Base-by-base conservation (phyloP, 2,113 vertebrate genomes). In the Eira barbara region DNA sequence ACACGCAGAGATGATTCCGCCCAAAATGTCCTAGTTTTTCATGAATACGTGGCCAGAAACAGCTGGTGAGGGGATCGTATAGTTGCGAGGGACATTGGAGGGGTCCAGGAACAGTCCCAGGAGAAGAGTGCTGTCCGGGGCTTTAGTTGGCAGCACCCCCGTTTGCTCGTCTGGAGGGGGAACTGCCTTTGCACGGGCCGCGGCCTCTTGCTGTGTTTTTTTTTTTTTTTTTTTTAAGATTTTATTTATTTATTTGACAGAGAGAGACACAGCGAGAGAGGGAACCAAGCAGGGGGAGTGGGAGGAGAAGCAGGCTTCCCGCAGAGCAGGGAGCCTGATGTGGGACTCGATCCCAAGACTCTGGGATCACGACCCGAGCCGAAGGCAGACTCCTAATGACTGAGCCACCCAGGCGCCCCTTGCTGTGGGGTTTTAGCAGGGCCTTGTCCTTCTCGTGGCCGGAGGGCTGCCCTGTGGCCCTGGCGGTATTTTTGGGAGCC, bases 101-200 rank as follows among this genome's bases (percentile, higher is more conserved):
- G 73, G 25, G 47, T 57, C 74, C 18, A 2, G 27, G 17, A 11
- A 2, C 15, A 3, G 18, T 34, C 47, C 17, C 29, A 29, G 42
- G 27, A 23, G 36, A 15, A 7, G 1, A 14, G 8, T 1, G 42
- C 2, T 9, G 49, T 3, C 8, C 0, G 0, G 27, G 49, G n/a
- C 39, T 4, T 15, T 11, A 1, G 20, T 0, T 12, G 14, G 25
- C 39, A 5, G 73, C 9, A 8, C 45, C 2, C 0, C 13, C 3
- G 0, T 1, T 7, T 2, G n/a, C 18, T 49, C 39, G 13, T 13
- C 39, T 21, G 10, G 7, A 11, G 31, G 69, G 55, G 18, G 49
- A n/a, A 15, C 2, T 4, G 34, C 18, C 49, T 42, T 21, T 10
- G 67, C 2, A 39, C 1, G 0, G 0, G 1, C 12, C 0, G 4